Evolutionary conservation across 2,113 vertebrate species (phyloP), one percentile per base, ranked within the genome.

Genomic region (Spermophilus dauricus): DNA sequence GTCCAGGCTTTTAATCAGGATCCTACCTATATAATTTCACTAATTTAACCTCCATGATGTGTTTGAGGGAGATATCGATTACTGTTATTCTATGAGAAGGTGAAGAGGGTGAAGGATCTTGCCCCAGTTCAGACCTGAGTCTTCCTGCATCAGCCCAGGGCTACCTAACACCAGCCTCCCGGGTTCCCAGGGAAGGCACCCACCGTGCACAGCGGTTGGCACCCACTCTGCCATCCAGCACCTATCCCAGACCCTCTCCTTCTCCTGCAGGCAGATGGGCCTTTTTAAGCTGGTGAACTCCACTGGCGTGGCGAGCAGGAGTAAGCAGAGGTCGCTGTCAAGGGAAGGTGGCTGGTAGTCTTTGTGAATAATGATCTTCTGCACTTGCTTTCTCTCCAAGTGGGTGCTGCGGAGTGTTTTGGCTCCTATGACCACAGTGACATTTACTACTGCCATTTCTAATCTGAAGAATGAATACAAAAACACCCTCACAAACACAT

Each of bases 211-310:
- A 2, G 16, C 13, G 34, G 34, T 24, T 0, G 26, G 37, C 28
- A 84, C 80, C 95, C 97, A 97, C 69, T 97, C 95, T 28, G 76
- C 56, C 94, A 97, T 78, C 97, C 97, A 98, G 8, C 96, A 97
- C 10, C 86, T 67, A 73, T 91, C 78, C 96, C 97, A 96, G 77
- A 4, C 8, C 16, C 20, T 24, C 94, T 96, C 89, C 73, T 72
- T 45, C 86, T 51, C 56, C 3, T 77, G 94, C 69, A 98, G 94
- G 89, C 97, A 98, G 70, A 98, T 6, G 17, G 96, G 92, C 70
- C 65, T 90, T 70, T 97, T 97, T 89, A 89, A 88, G 48, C 24
- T 8, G n/a, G 72, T 92, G 93, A 97, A 97, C 0, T 86, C 26
- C 11, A 98, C 83, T 0, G 98, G 97, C 0, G 91, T 58, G 30